phyloP scores from a whole-genome alignment of 2,888 invertebrate genomes.

The Acheta domesticus region DNA sequence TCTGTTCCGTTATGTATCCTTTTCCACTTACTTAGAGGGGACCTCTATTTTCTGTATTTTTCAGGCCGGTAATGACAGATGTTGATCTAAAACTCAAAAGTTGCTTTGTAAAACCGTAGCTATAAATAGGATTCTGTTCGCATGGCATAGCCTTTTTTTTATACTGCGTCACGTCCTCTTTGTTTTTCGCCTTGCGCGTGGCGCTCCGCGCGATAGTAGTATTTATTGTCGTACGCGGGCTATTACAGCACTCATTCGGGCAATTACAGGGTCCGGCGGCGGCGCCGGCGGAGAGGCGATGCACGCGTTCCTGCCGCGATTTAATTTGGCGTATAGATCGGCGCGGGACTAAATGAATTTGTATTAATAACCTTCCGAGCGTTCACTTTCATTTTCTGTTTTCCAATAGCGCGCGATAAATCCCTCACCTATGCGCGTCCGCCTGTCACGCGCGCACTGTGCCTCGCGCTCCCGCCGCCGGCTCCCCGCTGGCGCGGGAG shows the following conservation, averaged over 20 bases:
- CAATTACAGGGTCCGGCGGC: background rate
- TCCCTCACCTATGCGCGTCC: background rate
- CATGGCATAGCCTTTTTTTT: no score
- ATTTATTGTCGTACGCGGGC: background rate
- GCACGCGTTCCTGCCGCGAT: background rate
- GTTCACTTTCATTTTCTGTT: slow-evolving; percentile 3
- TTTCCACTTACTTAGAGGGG: no score
- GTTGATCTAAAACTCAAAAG: no score
- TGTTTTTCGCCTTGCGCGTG: background rate
- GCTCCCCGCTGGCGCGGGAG: no score
- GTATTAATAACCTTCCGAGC: slow-evolving; percentile 1
- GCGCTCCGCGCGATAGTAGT: background rate
- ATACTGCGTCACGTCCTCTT: no score
- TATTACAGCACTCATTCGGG: slow-evolving; percentile 9
- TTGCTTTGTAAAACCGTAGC: no score
- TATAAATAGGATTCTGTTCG: no score
- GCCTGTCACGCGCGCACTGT: background rate
- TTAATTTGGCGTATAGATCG: background rate
- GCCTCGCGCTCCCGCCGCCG: background rate
- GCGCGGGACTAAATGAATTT: background rate
- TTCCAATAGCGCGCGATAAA: background rate
- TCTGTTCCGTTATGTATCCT: no score
- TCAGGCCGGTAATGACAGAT: no score
- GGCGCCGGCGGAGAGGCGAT: background rate
- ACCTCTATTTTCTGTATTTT: no score